Evolutionary conservation across 2,797 vertebrate species (phyloP).

Genomic region (Brachyalestes nurse): DNA sequence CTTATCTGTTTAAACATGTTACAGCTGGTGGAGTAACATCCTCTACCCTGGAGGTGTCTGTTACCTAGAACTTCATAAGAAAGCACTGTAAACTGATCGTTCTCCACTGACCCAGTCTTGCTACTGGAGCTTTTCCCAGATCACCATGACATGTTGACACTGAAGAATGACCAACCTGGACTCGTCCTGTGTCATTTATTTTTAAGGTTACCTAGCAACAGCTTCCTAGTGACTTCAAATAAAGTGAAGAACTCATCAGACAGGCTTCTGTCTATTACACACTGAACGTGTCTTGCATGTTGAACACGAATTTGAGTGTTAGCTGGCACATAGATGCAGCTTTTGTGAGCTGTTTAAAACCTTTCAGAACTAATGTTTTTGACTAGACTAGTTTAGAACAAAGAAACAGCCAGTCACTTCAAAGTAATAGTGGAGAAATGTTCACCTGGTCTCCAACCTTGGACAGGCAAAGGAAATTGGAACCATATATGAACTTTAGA

Average conservation of each 20-base stretch:
- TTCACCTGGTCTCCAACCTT: no score
- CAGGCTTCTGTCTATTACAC: no score
- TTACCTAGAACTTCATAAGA: constrained; percentile 54
- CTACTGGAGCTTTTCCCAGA: constrained; percentile 66
- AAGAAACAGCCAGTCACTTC: no score
- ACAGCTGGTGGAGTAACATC: neutral
- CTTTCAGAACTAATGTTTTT: no score
- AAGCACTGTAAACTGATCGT: constrained; percentile 64
- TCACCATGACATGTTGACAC: constrained; percentile 30
- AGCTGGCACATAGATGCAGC: no score
- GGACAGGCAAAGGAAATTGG: no score
- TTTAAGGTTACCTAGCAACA: constrained; percentile 50
- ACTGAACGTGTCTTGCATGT: no score
- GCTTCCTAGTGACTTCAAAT: neutral
- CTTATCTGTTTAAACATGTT: neutral
- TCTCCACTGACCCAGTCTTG: constrained; percentile 31
- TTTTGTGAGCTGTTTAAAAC: no score
- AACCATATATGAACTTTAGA: neutral
- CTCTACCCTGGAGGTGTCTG: constrained; percentile 49
- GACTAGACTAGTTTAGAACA: no score
- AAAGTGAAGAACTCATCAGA: no score
- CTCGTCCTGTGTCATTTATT: constrained; percentile 25
- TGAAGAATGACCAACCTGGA: constrained; percentile 39
- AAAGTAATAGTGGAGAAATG: no score
- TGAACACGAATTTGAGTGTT: no score